Conservation (phyloP, 2,113 vertebrate genomes). For the Cichladusa arquata region DNA sequence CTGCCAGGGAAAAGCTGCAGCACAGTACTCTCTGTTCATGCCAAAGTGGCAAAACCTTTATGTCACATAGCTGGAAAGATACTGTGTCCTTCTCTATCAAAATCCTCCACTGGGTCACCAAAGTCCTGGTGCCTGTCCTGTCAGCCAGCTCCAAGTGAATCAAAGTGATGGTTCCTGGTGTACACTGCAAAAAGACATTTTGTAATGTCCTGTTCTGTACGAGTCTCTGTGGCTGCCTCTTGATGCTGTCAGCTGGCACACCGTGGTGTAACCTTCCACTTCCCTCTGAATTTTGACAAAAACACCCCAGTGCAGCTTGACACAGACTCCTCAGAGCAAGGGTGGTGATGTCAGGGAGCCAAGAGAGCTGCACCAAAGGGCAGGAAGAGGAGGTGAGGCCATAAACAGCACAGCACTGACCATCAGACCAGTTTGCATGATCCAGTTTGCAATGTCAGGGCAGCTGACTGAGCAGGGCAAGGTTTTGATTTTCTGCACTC, state of each 20-base stretch:
- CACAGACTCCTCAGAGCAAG: neutral
- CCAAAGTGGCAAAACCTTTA: neutral
- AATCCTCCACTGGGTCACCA: neutral
- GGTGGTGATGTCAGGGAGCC: neutral
- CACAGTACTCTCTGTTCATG: neutral
- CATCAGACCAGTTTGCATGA: fast-evolving
- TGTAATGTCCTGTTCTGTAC: neutral
- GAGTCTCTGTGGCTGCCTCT: neutral
- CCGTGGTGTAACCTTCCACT: neutral
- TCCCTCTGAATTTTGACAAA: neutral
- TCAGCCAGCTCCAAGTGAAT: neutral
- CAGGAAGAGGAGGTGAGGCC: neutral
- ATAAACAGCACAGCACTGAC: fast-evolving
- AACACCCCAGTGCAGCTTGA: neutral
- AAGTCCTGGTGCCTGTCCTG: neutral
- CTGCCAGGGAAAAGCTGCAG: neutral
- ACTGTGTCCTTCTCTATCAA: neutral
- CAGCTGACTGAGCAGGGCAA: neutral
- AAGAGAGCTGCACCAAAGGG: neutral
- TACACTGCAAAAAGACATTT: neutral
- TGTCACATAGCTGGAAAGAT: neutral
- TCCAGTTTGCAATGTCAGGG: neutral
- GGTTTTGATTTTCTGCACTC: neutral
- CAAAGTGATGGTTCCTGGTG: neutral
- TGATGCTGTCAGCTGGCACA: neutral